These are phyloP conservation scores for Myrmophylax atrothorax DNA, from an alignment of 2,113 vertebrate genomes.

Conservation along the genomic window DNA sequence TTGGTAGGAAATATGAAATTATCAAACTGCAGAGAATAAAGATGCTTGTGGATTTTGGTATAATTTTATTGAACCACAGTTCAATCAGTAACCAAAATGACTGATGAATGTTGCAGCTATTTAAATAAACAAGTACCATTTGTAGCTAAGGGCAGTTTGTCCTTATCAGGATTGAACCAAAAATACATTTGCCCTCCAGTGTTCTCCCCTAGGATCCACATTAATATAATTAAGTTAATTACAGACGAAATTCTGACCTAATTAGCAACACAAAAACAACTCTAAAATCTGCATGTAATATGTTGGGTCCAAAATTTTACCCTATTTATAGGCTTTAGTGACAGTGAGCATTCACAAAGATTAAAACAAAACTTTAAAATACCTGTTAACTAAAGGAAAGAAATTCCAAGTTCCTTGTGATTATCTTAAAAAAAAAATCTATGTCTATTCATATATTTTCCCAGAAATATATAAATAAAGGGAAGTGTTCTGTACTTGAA, in stretches of 20 bases:
- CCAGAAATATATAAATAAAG: neutral
- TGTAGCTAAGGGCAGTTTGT: neutral
- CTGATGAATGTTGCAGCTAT: neutral
- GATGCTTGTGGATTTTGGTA: fast-evolving
- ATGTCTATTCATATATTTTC: neutral
- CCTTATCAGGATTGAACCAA: slow-evolving; percentile 4
- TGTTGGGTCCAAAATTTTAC: neutral
- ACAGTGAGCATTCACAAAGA: neutral
- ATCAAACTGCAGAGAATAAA: neutral
- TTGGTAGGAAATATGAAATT: neutral
- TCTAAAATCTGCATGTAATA: neutral
- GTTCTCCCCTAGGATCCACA: neutral
- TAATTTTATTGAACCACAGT: neutral
- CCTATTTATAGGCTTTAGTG: neutral
- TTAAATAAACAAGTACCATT: neutral
- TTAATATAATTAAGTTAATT: neutral
- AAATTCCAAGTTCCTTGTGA: neutral
- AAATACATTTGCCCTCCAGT: slow-evolving; percentile 22
- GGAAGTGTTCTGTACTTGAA: neutral
- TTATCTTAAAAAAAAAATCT: neutral
- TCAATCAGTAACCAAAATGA: neutral
- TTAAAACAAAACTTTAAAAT: neutral
- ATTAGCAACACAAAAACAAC: neutral
- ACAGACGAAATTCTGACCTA: neutral
- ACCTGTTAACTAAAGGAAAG: neutral